Base-by-base conservation (phyloP, 1,140 invertebrate genomes). In the Scaptomyza montana region DNA sequence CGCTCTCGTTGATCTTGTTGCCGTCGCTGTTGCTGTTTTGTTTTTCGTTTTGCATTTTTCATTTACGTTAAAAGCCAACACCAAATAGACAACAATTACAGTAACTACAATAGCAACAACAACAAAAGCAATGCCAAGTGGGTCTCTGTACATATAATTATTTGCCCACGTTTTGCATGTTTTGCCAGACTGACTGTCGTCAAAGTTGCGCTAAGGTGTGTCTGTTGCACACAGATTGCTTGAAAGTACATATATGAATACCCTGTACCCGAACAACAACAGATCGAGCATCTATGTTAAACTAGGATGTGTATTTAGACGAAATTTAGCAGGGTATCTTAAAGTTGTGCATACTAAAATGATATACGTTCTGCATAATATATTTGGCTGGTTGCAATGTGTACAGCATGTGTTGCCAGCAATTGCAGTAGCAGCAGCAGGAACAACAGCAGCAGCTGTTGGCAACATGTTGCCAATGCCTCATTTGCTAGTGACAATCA, bases 71-170 rank as follows among this genome's bases (percentile, higher is more conserved):
- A 76, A 85, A 82, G 82, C 72, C 82, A 87, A 89, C 82, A 69
- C 79, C 82, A 89, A 86, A 85, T 87, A 82, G 82, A 76, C 82
- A 82, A 82, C 78, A 87, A 84, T 89, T 89, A 87, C 76, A 87
- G 64, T 66, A 77, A 72, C 74, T 69, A 64, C 57, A 70, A 51
- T 55, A 49, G 36, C 63, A 60, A 19, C 13, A 60, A n/a, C 41
- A 60, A 19, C 68, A 56, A 49, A 33, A 68, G 55, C 60, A 68
- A 74, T 69, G 62, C 78, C 81, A 78, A 86, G 71, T 74, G 65
- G 82, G 65, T 68, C 55, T 76, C 66, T 75, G 60, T 89, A 36
- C 33, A 36, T 36, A 89, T 89, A 89, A 89, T 89, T 89, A 89
- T 86, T 86, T 89, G 80, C 85, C 85, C 84, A 89, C 84, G 84